Percentiles rank a stretch among this genome's conserved stretches.
Conservation (phyloP, 2,113 vertebrate genomes). For the Baryphthengus martii region DNA sequence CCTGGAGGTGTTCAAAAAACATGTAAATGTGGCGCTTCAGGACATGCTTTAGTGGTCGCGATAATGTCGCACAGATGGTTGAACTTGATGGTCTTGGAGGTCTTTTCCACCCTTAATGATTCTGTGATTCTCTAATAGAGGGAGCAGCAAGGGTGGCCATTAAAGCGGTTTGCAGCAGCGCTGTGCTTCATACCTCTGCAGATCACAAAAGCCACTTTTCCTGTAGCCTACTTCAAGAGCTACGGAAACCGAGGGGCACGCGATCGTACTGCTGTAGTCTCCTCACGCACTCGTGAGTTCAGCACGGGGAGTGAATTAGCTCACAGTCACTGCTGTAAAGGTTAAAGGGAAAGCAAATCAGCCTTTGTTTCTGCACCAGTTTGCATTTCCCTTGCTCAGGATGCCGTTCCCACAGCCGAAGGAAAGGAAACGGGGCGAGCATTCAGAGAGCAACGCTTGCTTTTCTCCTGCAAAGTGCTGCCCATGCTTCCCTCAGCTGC, state of each 20-base stretch:
- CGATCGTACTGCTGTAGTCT: background rate
- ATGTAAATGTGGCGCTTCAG: too few species aligned
- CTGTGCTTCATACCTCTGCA: fast-evolving
- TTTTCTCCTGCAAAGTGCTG: background rate
- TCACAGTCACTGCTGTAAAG: background rate
- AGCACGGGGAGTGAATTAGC: background rate
- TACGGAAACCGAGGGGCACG: background rate
- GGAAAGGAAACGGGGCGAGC: background rate
- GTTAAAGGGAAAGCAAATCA: background rate
- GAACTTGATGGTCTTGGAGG: too few species aligned
- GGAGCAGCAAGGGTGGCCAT: background rate
- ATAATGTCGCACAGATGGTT: too few species aligned
- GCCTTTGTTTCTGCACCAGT: background rate
- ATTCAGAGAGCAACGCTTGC: background rate
- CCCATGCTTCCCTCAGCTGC: background rate
- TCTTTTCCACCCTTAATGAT: too few species aligned
- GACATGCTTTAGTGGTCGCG: too few species aligned
- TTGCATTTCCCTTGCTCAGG: background rate
- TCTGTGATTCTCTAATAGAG: too few species aligned
- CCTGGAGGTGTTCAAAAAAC: too few species aligned
- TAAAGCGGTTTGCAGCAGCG: background rate
- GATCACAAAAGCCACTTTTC: background rate
- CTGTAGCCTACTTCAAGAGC: background rate
- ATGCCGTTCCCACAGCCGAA: fast-evolving
- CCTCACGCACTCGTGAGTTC: background rate